Evolutionary conservation across 1,140 invertebrate species (phyloP).

Genomic region (Bombus sibiricus): DNA sequence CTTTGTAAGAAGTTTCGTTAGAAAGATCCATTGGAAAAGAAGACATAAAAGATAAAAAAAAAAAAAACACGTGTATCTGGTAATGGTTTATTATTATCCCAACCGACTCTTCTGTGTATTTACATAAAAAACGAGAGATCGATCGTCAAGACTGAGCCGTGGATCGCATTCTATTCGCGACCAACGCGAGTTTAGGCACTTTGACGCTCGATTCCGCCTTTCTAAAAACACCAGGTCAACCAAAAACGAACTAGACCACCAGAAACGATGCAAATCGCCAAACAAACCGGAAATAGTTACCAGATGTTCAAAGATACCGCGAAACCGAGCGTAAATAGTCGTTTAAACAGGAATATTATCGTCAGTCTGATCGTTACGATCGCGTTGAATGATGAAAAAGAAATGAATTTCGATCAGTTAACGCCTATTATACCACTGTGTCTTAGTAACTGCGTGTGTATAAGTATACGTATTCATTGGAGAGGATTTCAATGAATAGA

Average conservation of each 20-base stretch:
- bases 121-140: constrained; percentile 33
- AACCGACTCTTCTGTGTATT: constrained; percentile 44
- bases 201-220: constrained; percentile 15
- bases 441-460: no score
- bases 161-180: neutral
- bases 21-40: neutral
- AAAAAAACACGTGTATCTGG: neutral
- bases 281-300: neutral
- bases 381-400: neutral
- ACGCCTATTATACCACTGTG: constrained; percentile 3
- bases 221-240: no score
- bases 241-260: no score
- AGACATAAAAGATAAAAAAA: neutral
- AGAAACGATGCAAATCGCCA: neutral
- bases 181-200: constrained; percentile 35
- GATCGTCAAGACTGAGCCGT: constrained; percentile 31
- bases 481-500: neutral
- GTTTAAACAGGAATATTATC: constrained; percentile 6
- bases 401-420: neutral
- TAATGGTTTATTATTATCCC: constrained; percentile 47
- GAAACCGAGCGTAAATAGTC: constrained; percentile 27
- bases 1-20: no score
- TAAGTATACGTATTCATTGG: constrained; percentile 11
- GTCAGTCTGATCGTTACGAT: constrained; percentile 35
- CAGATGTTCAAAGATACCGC: neutral